Conservation (phyloP, 2,797 vertebrate species). For the Tapirus indicus region DNA sequence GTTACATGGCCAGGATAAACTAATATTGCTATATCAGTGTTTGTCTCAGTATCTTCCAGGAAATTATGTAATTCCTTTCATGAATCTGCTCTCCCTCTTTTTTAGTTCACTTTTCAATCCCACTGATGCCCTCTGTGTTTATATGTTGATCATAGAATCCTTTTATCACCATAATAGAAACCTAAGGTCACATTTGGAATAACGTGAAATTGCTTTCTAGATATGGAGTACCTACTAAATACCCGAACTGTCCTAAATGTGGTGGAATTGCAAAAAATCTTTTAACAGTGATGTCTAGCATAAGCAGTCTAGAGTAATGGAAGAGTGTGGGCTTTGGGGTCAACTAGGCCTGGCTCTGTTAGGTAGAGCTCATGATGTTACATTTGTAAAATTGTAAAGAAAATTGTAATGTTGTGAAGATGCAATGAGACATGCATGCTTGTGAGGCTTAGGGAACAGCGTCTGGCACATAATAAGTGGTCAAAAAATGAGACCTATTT, state of each 20-base stretch:
- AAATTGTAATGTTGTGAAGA: not conserved
- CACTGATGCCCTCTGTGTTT: not conserved
- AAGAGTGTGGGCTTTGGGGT: accelerated
- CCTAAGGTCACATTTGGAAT: not conserved
- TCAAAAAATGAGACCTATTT: not conserved
- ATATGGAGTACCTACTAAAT: not conserved
- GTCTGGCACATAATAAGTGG: not conserved
- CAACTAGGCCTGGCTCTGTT: not conserved
- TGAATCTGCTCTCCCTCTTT: not conserved
- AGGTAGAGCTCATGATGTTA: not conserved
- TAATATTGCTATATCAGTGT: not conserved
- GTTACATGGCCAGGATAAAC: too few relatives aligned
- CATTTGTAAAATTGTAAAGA: not conserved
- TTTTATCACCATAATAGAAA: not conserved
- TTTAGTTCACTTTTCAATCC: not conserved
- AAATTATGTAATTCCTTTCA: not conserved
- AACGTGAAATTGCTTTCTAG: not conserved
- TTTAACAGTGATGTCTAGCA: not conserved
- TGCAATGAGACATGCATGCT: not conserved
- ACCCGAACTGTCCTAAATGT: not conserved
- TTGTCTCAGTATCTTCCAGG: not conserved
- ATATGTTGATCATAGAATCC: not conserved
- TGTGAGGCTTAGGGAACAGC: not conserved
- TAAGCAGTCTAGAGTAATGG: not conserved
- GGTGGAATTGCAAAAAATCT: not conserved